Percentiles rank a stretch among this genome's conserved stretches.
These are phyloP conservation scores for Pristionchus arcanus DNA, from an alignment of 2,888 invertebrate genomes.

Conservation along the genomic window DNA sequence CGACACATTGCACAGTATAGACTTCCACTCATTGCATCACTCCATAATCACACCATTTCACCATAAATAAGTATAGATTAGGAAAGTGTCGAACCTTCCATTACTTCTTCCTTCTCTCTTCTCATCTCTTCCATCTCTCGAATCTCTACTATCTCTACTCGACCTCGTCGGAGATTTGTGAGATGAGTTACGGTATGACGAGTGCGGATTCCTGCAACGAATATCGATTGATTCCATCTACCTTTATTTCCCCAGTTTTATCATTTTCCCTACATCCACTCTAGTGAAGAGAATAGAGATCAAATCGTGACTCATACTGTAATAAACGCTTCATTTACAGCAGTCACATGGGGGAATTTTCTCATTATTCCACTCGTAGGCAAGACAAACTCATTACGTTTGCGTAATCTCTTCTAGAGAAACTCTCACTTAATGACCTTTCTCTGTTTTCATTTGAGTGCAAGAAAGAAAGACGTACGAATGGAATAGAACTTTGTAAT, in stretches of 20 bases:
- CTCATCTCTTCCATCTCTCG: constrained; percentile 3
- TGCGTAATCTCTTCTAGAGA: background rate
- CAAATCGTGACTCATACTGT: background rate
- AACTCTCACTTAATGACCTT: constrained; percentile 15
- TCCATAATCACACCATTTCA: background rate
- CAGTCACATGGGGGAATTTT: background rate
- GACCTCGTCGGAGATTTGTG: background rate
- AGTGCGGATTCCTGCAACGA: background rate
- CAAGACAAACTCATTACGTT: constrained; percentile 5
- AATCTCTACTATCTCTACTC: constrained; percentile 24
- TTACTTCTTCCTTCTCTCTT: constrained; percentile 13
- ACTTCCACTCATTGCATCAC: background rate
- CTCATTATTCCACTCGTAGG: background rate
- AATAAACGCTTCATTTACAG: background rate
- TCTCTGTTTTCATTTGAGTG: constrained; percentile 34
- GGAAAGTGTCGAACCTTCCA: background rate
- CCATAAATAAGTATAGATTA: background rate
- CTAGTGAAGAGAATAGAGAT: background rate
- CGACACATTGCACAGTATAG: no score
- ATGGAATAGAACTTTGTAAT: background rate
- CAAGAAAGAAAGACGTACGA: background rate
- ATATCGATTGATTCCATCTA: background rate
- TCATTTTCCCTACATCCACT: no score
- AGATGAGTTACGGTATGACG: background rate
- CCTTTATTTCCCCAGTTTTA: background rate